These are phyloP conservation scores for Agrochola litura DNA, from an alignment of 2,888 invertebrate genomes.

Conservation along the genomic window DNA sequence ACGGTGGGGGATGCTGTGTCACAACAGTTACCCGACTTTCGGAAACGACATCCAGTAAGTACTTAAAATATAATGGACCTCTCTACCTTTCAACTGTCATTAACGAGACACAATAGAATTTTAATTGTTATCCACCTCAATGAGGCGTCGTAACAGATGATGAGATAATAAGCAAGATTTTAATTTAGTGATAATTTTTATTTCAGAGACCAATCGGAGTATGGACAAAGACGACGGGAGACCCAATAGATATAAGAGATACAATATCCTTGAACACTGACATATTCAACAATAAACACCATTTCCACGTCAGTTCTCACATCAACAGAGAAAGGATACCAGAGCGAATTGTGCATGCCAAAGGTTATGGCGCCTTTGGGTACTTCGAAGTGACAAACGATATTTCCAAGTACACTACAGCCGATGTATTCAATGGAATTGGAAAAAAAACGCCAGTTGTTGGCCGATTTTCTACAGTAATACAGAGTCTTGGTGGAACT, in stretches of 20 bases:
- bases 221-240: constrained; percentile 43
- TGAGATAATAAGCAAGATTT: neutral
- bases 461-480: constrained; percentile 90
- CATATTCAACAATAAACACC: constrained; percentile 65
- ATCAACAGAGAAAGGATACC: constrained; percentile 95
- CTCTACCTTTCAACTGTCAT: too few relatives aligned
- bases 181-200: neutral
- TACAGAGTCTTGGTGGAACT: constrained; percentile 92
- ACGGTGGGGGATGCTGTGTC: constrained; percentile 29
- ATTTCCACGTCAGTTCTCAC: constrained; percentile 92
- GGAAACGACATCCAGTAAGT: constrained; percentile 36
- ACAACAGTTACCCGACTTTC: constrained; percentile 38
- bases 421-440: constrained; percentile 90
- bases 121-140: too few relatives aligned
- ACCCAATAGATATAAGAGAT: constrained; percentile 91
- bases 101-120: too few relatives aligned
- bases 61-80: neutral
- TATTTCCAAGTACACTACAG: constrained; percentile 91
- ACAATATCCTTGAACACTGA: constrained; percentile 69
- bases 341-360: constrained; percentile 97
- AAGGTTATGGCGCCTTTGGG: constrained; percentile 96
- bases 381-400: constrained; percentile 96
- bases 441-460: constrained; percentile 91
- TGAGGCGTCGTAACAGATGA: too few relatives aligned
- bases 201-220: constrained; percentile 49